A percentile compares a stretch with the other conserved stretches of the same genome.
These are phyloP conservation scores for Tenthredo notha DNA, from an alignment of 2,888 invertebrate genomes.

Conservation along the genomic window DNA sequence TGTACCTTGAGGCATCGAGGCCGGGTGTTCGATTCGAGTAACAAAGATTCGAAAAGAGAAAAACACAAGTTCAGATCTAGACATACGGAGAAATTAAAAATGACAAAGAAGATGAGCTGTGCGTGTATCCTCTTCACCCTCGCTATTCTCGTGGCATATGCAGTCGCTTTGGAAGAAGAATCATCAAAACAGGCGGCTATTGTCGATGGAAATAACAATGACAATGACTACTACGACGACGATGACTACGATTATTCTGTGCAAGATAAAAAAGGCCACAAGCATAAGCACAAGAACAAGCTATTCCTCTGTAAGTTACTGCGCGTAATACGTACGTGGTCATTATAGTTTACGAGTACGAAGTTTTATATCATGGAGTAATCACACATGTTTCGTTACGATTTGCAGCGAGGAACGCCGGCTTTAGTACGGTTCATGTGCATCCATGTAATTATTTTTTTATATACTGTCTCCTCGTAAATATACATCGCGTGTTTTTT, in stretches of 20 bases:
- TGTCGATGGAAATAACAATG: slow-evolving; percentile 38
- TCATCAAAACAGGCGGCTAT: slow-evolving; percentile 28
- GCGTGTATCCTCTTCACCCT: slow-evolving; percentile 9
- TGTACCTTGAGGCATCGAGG: not conserved
- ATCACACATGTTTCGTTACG: slow-evolving; percentile 1
- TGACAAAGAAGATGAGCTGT: slow-evolving; percentile 7
- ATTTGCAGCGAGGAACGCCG: slow-evolving; percentile 66
- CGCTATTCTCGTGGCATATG: not conserved
- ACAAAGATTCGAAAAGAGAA: not conserved
- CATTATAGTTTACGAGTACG: not conserved
- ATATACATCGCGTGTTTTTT: slow-evolving; percentile 1
- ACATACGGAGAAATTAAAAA: not conserved
- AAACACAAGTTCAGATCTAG: not conserved
- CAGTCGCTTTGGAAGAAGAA: slow-evolving; percentile 1
- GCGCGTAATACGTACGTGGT: not conserved
- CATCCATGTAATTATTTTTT: slow-evolving; percentile 69
- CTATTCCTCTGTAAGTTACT: slow-evolving; percentile 60
- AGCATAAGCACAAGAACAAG: slow-evolving; percentile 59
- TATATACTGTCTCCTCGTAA: slow-evolving; percentile 53
- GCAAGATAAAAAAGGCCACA: slow-evolving; percentile 39
- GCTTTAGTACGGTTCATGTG: slow-evolving; percentile 68
- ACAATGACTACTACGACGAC: slow-evolving; percentile 22
- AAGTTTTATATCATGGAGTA: slow-evolving; percentile 23
- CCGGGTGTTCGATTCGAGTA: slow-evolving; percentile 3
- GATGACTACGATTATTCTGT: slow-evolving; percentile 54